Percentiles rank a stretch among this genome's conserved stretches.
phyloP scores from a whole-genome alignment of 2,113 vertebrate species.

The mouse (Mus musculus) region DNA sequence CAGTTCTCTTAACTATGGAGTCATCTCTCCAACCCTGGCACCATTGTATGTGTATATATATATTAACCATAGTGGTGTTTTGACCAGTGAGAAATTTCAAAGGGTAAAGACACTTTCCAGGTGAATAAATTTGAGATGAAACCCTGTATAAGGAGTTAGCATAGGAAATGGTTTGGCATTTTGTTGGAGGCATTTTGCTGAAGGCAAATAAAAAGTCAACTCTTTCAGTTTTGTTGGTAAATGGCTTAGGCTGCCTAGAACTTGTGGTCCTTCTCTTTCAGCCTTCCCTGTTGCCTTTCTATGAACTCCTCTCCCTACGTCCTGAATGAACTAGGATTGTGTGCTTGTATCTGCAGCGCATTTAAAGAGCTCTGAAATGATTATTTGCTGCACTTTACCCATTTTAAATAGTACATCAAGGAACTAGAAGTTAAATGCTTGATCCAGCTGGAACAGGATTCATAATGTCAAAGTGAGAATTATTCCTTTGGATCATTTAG shows the following conservation, averaged over 20 bases:
- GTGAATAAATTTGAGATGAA: not conserved
- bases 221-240: not conserved
- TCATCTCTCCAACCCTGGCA: not conserved
- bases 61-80: not conserved
- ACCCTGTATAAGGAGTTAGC: not conserved
- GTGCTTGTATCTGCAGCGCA: not conserved
- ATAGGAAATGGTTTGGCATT: not conserved
- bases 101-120: not conserved
- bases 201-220: not conserved
- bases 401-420: not conserved
- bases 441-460: not conserved
- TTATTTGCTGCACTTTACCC: not conserved
- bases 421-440: not conserved
- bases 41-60: no score
- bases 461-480: not conserved
- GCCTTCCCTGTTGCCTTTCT: not conserved
- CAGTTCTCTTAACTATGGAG: not conserved
- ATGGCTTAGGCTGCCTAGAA: no score
- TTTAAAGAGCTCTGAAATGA: not conserved
- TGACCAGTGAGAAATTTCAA: not conserved
- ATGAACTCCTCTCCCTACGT: no score
- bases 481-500: not conserved
- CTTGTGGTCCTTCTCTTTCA: not conserved
- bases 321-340: not conserved
- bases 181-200: slow-evolving; percentile 25